Conservation (phyloP, 1,140 invertebrate species). For the Rhyzopertha dominica region DNA sequence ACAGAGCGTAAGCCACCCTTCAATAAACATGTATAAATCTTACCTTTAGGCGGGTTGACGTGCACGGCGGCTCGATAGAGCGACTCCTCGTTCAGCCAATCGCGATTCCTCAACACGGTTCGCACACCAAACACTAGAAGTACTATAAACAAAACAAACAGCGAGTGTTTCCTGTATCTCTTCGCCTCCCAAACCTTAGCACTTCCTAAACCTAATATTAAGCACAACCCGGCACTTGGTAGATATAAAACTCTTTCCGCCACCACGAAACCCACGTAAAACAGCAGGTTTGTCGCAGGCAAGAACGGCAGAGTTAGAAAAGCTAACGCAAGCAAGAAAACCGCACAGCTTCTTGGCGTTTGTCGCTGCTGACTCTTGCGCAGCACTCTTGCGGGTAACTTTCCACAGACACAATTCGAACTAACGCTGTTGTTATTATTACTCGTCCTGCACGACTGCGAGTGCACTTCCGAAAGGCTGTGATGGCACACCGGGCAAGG, state of each 20-base stretch:
- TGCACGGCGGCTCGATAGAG: conserved; percentile 85
- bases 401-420: conserved; percentile 26
- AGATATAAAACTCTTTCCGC: conserved; percentile 93
- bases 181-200: conserved; percentile 48
- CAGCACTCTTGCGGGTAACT: not conserved
- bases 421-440: conserved; percentile 53
- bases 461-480: conserved; percentile 51
- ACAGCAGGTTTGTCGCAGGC: conserved; percentile 89
- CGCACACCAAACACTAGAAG: conserved; percentile 68
- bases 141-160: conserved; percentile 52
- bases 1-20: no score
- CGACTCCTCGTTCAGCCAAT: conserved; percentile 90
- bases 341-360: conserved; percentile 44
- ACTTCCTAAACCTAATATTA: conserved; percentile 74
- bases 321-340: conserved; percentile 62
- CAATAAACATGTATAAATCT: no score
- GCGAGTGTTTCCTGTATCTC: conserved; percentile 40
- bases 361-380: conserved; percentile 26
- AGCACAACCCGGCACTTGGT: conserved; percentile 92
- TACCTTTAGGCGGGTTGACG: conserved; percentile 98
- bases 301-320: conserved; percentile 87
- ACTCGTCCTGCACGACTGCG: conserved; percentile 49
- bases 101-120: conserved; percentile 78
- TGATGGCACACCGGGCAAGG: conserved; percentile 52
- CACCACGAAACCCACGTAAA: conserved; percentile 96